Conservation (phyloP, 2,113 vertebrate species). For the Nibea coibor region DNA sequence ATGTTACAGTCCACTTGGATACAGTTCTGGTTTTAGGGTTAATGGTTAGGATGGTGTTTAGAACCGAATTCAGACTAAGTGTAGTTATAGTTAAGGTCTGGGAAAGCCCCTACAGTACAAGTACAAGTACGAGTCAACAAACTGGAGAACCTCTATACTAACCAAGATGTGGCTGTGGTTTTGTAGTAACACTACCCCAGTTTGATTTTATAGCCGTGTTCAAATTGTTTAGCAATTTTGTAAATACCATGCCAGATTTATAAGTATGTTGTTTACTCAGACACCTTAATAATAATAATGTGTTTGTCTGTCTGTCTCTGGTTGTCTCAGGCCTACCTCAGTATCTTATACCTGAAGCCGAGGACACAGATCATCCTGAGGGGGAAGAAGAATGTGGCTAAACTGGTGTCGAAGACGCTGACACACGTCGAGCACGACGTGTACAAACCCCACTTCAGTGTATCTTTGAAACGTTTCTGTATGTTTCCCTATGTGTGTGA, state of each 20-base stretch:
- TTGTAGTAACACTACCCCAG: slow-evolving; percentile 31
- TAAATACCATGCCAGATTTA: background rate
- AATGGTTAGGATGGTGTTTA: background rate
- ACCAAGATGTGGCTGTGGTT: slow-evolving; percentile 22
- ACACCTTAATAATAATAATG: background rate
- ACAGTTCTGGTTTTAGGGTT: background rate
- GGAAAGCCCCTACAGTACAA: background rate
- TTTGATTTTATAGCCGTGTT: background rate
- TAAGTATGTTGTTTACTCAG: background rate
- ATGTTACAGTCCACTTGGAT: background rate
- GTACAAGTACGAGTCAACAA: background rate
- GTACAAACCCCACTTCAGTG: slow-evolving; percentile 87
- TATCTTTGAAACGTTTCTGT: slow-evolving; percentile 75
- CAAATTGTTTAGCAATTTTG: background rate
- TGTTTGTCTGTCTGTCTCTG: slow-evolving; percentile 35
- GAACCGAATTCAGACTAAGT: background rate
- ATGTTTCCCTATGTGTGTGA: background rate
- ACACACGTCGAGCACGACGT: slow-evolving; percentile 83
- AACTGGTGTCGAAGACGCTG: slow-evolving; percentile 86
- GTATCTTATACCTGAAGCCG: slow-evolving; percentile 88
- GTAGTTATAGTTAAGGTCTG: slow-evolving; percentile 38
- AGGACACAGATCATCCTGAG: slow-evolving; percentile 85
- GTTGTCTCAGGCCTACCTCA: slow-evolving; percentile 83
- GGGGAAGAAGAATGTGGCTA: slow-evolving; percentile 84
- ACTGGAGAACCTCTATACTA: background rate